Percentiles rank a stretch among this genome's conserved stretches.
Conservation (phyloP, 2,797 vertebrate species). For the Gadopsis bispinosus region DNA sequence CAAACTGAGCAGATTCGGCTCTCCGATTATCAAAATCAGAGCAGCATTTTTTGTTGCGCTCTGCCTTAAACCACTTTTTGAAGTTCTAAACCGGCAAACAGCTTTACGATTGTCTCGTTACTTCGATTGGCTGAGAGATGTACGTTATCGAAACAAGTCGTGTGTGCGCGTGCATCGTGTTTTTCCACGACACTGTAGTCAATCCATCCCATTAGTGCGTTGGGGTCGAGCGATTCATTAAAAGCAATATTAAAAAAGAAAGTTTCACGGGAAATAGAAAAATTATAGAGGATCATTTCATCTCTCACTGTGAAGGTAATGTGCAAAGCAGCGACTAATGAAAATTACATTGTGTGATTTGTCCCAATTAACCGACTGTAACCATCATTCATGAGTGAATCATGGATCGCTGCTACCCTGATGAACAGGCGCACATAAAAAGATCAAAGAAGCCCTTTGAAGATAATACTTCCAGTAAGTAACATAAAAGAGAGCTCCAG, state of each 20-base stretch:
- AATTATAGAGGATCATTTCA: background rate
- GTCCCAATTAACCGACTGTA: slow-evolving; percentile 43
- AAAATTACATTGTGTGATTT: slow-evolving; percentile 42
- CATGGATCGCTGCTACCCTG: slow-evolving; percentile 5
- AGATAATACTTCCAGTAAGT: slow-evolving; percentile 7
- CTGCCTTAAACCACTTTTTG: background rate
- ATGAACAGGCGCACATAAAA: slow-evolving; percentile 21
- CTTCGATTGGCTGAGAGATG: background rate
- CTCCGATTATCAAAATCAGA: slow-evolving; percentile 10
- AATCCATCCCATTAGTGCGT: background rate
- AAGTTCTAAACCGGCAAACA: background rate
- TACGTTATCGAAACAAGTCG: background rate
- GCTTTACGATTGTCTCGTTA: background rate
- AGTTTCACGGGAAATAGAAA: background rate
- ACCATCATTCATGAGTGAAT: slow-evolving; percentile 12
- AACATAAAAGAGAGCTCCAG: background rate
- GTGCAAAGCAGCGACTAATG: slow-evolving; percentile 36
- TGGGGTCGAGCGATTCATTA: background rate
- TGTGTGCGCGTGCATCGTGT: background rate
- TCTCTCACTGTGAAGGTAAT: slow-evolving; percentile 9
- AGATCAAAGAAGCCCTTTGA: slow-evolving; percentile 27
- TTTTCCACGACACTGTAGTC: background rate
- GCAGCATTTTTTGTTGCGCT: background rate
- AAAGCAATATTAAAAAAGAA: background rate
- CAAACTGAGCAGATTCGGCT: slow-evolving; percentile 3